Conservation (phyloP, 2,797 vertebrate genomes). For the Sebastes hubbsi region DNA sequence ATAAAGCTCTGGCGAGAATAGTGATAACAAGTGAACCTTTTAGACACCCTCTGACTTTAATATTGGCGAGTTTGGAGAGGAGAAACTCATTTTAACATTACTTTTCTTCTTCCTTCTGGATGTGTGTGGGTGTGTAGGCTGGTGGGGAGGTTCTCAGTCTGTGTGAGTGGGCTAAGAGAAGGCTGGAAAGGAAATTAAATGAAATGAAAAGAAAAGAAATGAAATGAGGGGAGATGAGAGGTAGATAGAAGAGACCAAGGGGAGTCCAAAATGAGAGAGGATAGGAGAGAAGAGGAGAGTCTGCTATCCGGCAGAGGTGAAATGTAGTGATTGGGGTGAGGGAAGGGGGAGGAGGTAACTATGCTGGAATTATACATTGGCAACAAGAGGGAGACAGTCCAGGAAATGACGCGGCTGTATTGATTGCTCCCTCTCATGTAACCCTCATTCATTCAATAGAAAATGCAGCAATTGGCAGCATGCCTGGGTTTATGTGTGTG, state of each 20-base stretch:
- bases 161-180: slow-evolving; percentile 42
- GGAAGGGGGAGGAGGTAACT: slow-evolving; percentile 12
- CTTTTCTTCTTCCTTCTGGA: slow-evolving; percentile 11
- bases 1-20: background rate
- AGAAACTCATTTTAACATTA: slow-evolving; percentile 43
- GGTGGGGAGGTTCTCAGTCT: slow-evolving; percentile 26
- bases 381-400: slow-evolving; percentile 30
- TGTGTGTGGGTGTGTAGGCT: slow-evolving; percentile 10
- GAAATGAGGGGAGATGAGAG: slow-evolving; percentile 38
- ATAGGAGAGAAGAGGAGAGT: slow-evolving; percentile 13
- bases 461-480: slow-evolving; percentile 49
- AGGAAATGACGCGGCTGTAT: slow-evolving; percentile 51
- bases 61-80: slow-evolving; percentile 33
- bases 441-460: slow-evolving; percentile 52
- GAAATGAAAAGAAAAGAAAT: slow-evolving; percentile 50
- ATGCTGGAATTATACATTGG: slow-evolving; percentile 40
- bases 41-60: slow-evolving; percentile 29
- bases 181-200: slow-evolving; percentile 54
- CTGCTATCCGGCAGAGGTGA: slow-evolving; percentile 14
- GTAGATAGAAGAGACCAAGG: slow-evolving; percentile 22
- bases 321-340: slow-evolving; percentile 17
- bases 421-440: slow-evolving; percentile 44
- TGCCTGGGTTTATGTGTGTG: slow-evolving; percentile 27
- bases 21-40: slow-evolving; percentile 49
- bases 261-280: slow-evolving; percentile 19